Evolutionary conservation across 2,888 invertebrate species (phyloP).

Genomic region (Emesis castigata): DNA sequence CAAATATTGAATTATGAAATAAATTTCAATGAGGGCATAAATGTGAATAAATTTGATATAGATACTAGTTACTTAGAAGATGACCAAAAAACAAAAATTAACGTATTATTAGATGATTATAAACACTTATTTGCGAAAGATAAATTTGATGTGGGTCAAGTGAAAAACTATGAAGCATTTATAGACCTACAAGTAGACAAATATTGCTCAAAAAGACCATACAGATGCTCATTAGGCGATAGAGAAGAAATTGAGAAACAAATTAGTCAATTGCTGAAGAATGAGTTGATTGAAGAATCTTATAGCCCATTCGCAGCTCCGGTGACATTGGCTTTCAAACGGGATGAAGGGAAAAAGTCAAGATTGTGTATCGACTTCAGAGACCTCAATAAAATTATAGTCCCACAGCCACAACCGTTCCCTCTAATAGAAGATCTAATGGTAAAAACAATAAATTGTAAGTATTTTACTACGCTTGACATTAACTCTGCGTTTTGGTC

Average conservation of each 20-base stretch:
- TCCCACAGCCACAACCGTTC: conserved; percentile 28
- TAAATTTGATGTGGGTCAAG: conserved; percentile 22
- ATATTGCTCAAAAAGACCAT: conserved; percentile 47
- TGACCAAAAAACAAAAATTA: conserved; percentile 22
- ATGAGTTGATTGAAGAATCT: conserved; percentile 47
- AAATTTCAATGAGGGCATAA: conserved; percentile 13
- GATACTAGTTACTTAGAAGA: conserved; percentile 19
- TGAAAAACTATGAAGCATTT: conserved; percentile 38
- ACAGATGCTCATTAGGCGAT: conserved; percentile 42
- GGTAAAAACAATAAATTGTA: conserved; percentile 18
- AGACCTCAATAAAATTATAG: conserved; percentile 33
- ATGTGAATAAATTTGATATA: conserved; percentile 14
- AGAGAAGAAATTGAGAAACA: conserved; percentile 23
- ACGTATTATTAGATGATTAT: conserved; percentile 26
- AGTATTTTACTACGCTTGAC: conserved; percentile 24
- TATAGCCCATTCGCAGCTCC: conserved; percentile 53
- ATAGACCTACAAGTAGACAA: conserved; percentile 35
- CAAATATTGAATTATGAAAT: conserved; percentile 9
- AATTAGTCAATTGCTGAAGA: conserved; percentile 36
- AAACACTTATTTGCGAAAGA: conserved; percentile 28
- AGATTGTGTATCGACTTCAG: conserved; percentile 39
- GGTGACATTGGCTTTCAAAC: conserved; percentile 57
- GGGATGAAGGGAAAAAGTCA: conserved; percentile 65
- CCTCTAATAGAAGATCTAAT: conserved; percentile 29
- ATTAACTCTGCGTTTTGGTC: conserved; percentile 73